A percentile compares a stretch with the other conserved stretches of the same genome.
Conservation (phyloP, 2,888 invertebrate species). For the Pandemis heparana region DNA sequence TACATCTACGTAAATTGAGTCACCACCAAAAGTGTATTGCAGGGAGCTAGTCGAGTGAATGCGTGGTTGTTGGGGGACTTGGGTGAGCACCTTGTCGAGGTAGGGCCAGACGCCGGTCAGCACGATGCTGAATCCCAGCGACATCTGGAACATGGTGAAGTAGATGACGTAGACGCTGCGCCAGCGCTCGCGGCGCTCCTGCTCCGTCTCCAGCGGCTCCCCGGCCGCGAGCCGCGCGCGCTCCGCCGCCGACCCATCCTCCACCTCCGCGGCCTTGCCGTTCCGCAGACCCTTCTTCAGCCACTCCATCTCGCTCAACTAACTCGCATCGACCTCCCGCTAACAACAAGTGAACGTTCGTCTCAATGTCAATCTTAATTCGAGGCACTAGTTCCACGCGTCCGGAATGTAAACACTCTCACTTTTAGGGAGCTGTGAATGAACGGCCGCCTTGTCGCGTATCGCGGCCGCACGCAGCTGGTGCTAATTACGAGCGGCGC, state of each 20-base stretch:
- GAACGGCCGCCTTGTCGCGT: not conserved
- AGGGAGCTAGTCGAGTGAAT: not conserved
- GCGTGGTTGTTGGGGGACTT: not conserved
- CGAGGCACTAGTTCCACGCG: not conserved
- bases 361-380: slow-evolving; percentile 12
- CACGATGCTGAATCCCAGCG: slow-evolving; percentile 94
- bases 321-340: not conserved
- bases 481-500: not conserved
- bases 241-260: slow-evolving; percentile 31
- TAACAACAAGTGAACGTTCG: slow-evolving; percentile 9
- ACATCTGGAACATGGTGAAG: slow-evolving; percentile 96
- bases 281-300: slow-evolving; percentile 62
- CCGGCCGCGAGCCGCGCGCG: slow-evolving; percentile 45
- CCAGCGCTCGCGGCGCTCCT: slow-evolving; percentile 90
- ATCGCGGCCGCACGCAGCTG: slow-evolving; percentile 20
- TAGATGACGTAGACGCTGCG: slow-evolving; percentile 93
- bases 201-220: slow-evolving; percentile 87
- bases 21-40: not conserved
- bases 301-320: slow-evolving; percentile 62
- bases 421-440: slow-evolving; percentile 30
- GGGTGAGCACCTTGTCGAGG: slow-evolving; percentile 89
- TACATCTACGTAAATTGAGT: too few species aligned
- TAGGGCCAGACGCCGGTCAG: slow-evolving; percentile 96
- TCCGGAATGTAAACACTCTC: slow-evolving; percentile 29
- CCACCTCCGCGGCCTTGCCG: slow-evolving; percentile 46